Conservation (phyloP, 1,140 invertebrate genomes). For the Polypedilum pembai region DNA sequence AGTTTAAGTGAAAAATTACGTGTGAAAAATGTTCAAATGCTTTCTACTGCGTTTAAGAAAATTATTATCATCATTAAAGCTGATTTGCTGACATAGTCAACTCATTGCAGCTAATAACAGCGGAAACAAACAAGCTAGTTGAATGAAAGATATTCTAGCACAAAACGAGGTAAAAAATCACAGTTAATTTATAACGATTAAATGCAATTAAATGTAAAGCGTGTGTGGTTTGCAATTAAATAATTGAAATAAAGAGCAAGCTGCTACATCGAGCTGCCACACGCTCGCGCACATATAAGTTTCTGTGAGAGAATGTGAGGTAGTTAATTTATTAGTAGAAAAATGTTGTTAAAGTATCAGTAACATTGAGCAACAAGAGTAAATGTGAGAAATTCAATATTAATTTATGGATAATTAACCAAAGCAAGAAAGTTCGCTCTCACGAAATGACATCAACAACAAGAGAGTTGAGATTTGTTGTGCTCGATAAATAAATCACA, state of each 20-base stretch:
- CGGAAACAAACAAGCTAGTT: too few species aligned
- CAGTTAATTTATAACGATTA: neutral
- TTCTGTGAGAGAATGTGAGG: too few species aligned
- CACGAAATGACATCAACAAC: neutral
- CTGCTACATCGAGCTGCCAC: too few species aligned
- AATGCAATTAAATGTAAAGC: neutral
- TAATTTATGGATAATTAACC: conserved; percentile 7
- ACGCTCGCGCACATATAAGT: too few species aligned
- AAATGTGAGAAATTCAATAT: neutral
- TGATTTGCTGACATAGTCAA: neutral
- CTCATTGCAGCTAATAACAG: neutral
- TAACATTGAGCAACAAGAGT: neutral
- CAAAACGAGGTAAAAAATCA: too few species aligned
- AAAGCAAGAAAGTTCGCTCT: too few species aligned
- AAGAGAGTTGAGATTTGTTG: neutral
- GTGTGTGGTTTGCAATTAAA: too few species aligned
- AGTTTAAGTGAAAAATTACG: conserved; percentile 25
- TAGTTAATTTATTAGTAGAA: too few species aligned
- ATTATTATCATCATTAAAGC: neutral
- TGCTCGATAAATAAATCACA: conserved; percentile 10
- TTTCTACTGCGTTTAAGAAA: neutral
- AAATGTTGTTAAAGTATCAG: too few species aligned
- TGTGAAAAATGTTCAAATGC: conserved; percentile 26
- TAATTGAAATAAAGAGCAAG: too few species aligned
- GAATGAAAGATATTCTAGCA: too few species aligned